These are phyloP conservation scores for Albula goreensis DNA, from an alignment of 2,113 vertebrate species.

Conservation along the genomic window DNA sequence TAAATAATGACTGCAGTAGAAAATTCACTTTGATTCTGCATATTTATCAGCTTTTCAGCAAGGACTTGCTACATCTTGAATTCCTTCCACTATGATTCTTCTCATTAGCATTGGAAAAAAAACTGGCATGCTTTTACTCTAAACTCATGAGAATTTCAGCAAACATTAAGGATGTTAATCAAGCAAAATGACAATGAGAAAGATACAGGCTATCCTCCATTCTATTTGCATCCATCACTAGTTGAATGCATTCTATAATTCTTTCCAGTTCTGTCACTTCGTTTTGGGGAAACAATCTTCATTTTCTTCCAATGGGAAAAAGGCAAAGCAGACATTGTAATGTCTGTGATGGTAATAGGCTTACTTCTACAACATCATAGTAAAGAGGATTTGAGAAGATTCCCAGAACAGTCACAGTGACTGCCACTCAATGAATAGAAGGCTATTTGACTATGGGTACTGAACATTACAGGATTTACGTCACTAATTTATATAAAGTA, in stretches of 20 bases:
- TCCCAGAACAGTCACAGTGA: slow-evolving; percentile 10
- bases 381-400: slow-evolving; percentile 16
- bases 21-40: background rate
- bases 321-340: background rate
- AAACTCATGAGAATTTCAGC: background rate
- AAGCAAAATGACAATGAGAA: background rate
- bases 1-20: background rate
- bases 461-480: background rate
- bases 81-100: background rate
- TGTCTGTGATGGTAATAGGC: background rate
- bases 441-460: background rate
- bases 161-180: background rate
- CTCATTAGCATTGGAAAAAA: background rate
- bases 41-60: background rate
- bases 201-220: background rate
- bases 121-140: background rate
- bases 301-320: background rate
- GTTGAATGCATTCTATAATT: no score
- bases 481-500: background rate
- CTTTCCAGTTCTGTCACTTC: no score
- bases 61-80: background rate
- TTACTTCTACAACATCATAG: background rate
- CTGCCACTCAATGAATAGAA: background rate
- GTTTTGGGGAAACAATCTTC: background rate
- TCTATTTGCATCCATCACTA: background rate